These are phyloP conservation scores for Nymphalis polychloros DNA, from an alignment of 2,888 invertebrate genomes.

Conservation along the genomic window DNA sequence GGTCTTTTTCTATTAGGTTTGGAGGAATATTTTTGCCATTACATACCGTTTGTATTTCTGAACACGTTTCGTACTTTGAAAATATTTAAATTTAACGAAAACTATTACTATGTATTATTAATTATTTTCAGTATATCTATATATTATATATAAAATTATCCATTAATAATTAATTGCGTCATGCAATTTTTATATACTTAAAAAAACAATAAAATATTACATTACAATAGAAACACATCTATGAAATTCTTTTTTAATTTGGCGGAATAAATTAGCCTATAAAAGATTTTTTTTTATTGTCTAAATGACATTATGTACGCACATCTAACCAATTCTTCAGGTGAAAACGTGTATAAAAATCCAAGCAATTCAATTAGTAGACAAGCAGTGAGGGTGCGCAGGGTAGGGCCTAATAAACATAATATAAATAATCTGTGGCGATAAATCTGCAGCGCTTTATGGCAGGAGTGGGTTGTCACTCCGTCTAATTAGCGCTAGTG, in stretches of 20 bases:
- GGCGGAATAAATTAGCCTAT: not conserved
- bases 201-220: no score
- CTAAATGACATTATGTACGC: constrained; percentile 4
- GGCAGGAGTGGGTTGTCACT: constrained; percentile 82
- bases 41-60: not conserved
- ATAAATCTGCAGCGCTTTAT: constrained; percentile 81
- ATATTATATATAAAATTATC: no score
- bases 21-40: constrained; percentile 7
- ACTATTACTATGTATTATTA: no score
- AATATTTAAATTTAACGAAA: not conserved
- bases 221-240: no score
- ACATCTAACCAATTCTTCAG: constrained; percentile 57
- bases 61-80: not conserved
- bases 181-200: no score
- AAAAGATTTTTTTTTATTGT: constrained; percentile 11
- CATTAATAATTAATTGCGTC: no score
- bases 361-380: constrained; percentile 79
- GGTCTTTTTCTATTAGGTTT: not conserved
- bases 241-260: not conserved
- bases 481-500: constrained; percentile 79
- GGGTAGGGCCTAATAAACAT: constrained; percentile 80
- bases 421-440: constrained; percentile 81
- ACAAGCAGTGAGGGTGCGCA: constrained; percentile 68
- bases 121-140: no score
- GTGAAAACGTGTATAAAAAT: constrained; percentile 74